Evolutionary conservation across 2,888 invertebrate species (phyloP).

Genomic region (Eremobia ochroleuca): DNA sequence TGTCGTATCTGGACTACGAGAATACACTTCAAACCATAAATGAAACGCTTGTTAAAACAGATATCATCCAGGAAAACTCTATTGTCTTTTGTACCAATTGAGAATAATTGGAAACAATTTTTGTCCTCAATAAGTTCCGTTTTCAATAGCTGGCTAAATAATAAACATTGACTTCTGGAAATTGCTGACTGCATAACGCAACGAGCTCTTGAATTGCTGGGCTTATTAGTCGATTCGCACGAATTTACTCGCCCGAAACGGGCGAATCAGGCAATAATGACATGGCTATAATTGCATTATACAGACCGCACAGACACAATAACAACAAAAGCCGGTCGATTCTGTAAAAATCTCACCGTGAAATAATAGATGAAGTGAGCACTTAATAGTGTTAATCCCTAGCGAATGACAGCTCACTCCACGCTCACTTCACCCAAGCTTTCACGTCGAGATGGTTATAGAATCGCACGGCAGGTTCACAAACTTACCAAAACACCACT

Average conservation of each 20-base stretch:
- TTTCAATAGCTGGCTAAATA: not conserved
- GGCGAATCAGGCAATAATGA: no score
- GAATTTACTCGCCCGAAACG: not conserved
- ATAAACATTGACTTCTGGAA: constrained; percentile 7
- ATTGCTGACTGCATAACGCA: constrained; percentile 2
- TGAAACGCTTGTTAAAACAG: not conserved
- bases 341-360: no score
- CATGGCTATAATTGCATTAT: no score
- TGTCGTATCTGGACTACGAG: not conserved
- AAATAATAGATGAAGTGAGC: no score
- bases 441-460: no score
- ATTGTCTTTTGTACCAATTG: not conserved
- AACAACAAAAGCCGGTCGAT: no score
- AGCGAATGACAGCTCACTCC: no score
- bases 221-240: not conserved
- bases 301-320: no score
- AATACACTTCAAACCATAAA: not conserved
- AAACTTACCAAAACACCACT: no score
- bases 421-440: no score
- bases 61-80: not conserved
- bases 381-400: no score
- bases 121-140: not conserved
- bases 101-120: constrained; percentile 34
- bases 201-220: not conserved
- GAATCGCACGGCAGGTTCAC: no score